Conservation (phyloP, 2,888 invertebrate species). For the Siphonodentalium dalli region DNA sequence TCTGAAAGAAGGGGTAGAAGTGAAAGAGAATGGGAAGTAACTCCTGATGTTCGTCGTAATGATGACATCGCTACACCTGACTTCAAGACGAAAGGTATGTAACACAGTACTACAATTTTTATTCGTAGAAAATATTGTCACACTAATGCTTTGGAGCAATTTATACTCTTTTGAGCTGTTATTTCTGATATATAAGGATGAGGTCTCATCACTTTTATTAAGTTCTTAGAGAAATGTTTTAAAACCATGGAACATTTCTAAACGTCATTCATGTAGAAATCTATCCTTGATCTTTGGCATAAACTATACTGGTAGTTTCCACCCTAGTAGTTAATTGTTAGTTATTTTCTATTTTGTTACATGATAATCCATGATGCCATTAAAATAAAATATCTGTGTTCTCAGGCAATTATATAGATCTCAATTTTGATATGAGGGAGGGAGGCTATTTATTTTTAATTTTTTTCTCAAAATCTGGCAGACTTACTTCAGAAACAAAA, state of each 20-base stretch:
- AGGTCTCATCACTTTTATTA: not conserved
- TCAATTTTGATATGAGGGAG: too few relatives aligned
- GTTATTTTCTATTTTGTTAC: too few relatives aligned
- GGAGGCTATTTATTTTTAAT: too few relatives aligned
- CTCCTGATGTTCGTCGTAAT: slow-evolving; percentile 67
- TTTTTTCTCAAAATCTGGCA: too few relatives aligned
- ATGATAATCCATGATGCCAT: too few relatives aligned
- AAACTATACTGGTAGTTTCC: too few relatives aligned
- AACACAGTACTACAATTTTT: not conserved
- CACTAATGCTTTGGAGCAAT: not conserved
- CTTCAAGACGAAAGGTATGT: slow-evolving; percentile 68
- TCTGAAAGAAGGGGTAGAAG: slow-evolving; percentile 36
- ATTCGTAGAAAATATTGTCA: not conserved
- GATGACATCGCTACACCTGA: slow-evolving; percentile 89
- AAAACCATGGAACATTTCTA: not conserved
- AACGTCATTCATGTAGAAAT: not conserved
- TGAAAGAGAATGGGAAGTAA: slow-evolving; percentile 60
- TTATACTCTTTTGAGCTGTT: not conserved
- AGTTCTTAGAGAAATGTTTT: not conserved
- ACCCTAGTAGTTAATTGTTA: too few relatives aligned
- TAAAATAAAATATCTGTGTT: too few relatives aligned
- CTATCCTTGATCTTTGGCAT: too few relatives aligned
- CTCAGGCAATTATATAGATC: too few relatives aligned
- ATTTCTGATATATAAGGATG: not conserved
- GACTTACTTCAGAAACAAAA: too few relatives aligned